Percentiles rank a stretch among this genome's conserved stretches.
These are phyloP conservation scores for Lycia hirtaria DNA, from an alignment of 2,888 invertebrate species.

Conservation along the genomic window DNA sequence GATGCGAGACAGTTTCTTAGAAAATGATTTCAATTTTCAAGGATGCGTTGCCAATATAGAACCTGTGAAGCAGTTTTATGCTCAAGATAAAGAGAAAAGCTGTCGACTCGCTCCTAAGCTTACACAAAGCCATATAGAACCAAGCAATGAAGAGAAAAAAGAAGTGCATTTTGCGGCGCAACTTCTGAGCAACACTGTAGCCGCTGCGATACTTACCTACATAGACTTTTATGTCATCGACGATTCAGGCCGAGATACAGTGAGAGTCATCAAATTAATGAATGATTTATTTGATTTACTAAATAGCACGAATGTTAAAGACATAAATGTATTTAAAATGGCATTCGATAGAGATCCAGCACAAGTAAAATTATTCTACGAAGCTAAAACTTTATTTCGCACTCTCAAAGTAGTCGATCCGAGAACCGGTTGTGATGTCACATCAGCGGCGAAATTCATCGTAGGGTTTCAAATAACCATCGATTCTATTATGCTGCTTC, in stretches of 20 bases:
- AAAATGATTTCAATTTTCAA: slow-evolving; percentile 24
- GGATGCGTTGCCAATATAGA: slow-evolving; percentile 23
- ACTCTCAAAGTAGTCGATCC: slow-evolving; percentile 44
- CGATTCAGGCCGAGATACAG: slow-evolving; percentile 38
- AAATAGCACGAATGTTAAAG: slow-evolving; percentile 33
- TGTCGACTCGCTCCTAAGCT: slow-evolving; percentile 42
- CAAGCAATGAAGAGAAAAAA: slow-evolving; percentile 41
- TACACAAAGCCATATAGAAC: slow-evolving; percentile 41
- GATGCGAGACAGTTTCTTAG: slow-evolving; percentile 34
- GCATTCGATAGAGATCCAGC: slow-evolving; percentile 43
- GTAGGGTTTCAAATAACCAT: slow-evolving; percentile 47
- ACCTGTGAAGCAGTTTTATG: slow-evolving; percentile 34
- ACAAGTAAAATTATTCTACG: slow-evolving; percentile 40
- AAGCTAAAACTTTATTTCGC: slow-evolving; percentile 44
- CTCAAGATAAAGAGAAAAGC: slow-evolving; percentile 38
- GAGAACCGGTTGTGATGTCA: slow-evolving; percentile 41
- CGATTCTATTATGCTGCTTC: slow-evolving; percentile 43
- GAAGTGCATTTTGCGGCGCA: slow-evolving; percentile 40
- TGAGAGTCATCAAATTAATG: slow-evolving; percentile 40
- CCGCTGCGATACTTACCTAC: slow-evolving; percentile 40
- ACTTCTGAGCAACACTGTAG: slow-evolving; percentile 43
- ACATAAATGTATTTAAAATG: slow-evolving; percentile 30
- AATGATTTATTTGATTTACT: slow-evolving; percentile 43
- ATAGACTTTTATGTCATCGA: slow-evolving; percentile 37
- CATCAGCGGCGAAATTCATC: slow-evolving; percentile 43